Base-by-base conservation (phyloP, 2,888 invertebrate genomes). In the Hofmannophila pseudospretella region DNA sequence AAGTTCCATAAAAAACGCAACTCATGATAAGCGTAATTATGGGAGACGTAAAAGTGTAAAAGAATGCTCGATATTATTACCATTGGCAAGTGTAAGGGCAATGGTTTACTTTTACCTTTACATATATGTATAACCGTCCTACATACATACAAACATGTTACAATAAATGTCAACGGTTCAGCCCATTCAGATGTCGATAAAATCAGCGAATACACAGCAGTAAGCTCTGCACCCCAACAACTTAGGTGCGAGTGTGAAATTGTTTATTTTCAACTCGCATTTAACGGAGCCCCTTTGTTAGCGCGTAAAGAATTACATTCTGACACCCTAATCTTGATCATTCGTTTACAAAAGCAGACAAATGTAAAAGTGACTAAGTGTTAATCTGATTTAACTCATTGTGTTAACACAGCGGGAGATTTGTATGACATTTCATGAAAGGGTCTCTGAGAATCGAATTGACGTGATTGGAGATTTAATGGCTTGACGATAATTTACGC, bases 351-450 rank as follows among this genome's bases (percentile, higher is more conserved):
- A 78, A n/a, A 77, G 73, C 70, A 54, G 7, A 52, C 60, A 64
- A 49, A 65, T 68, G 67, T 65, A 66, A 66, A 64, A 61, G 66
- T 51, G 57, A 51, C 52, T 75, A 76, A 84, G 84, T 82, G 85
- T 82, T 84, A 85, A 86, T 85, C 85, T 78, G 82, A 84, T 84
- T 80, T 77, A 69, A 74, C 73, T 67, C 72, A 79, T 78, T 82
- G 77, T 79, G 67, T 74, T 68, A 67, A 64, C 75, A 42, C 80
- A 71, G 75, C 75, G 64, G 79, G 79, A 67, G 70, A 64, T 59
- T 55, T 57, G 66, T 66, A 63, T 69, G 69, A 67, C 68, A 62
- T 72, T 78, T 71, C 64, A 49, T 41, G 41, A 56, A 33, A 32
- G 19, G 32, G 32, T 25, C 32, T 20, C 8, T 3, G 5, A n/a